Percentiles rank a stretch among this genome's conserved stretches.
Evolutionary conservation across 37 sponge, comb jelly and placozoan genomes (phyloP).

Genomic region (Lycopodina hypogea): DNA sequence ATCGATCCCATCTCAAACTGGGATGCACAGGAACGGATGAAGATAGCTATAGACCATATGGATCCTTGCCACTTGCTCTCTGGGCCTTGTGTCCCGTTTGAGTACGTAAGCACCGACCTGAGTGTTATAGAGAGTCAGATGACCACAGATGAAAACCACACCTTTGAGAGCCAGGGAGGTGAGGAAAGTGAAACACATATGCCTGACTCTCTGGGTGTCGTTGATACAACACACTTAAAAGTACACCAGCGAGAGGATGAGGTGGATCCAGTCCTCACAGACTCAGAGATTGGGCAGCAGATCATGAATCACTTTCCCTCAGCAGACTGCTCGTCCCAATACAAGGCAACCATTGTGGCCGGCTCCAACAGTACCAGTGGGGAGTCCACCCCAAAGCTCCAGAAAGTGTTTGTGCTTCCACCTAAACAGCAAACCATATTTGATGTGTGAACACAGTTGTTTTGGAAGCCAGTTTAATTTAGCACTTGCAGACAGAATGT

Average conservation of each 20-base stretch:
- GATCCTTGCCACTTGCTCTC: constrained; percentile 56
- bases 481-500: no score
- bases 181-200: constrained; percentile 21
- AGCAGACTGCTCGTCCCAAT: constrained; percentile 52
- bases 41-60: constrained; percentile 63
- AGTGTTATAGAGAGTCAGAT: constrained; percentile 43
- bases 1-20: constrained; percentile 76
- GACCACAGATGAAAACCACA: constrained; percentile 18
- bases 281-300: background rate
- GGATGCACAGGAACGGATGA: constrained; percentile 66
- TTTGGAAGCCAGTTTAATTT: no score
- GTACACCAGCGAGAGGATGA: constrained; percentile 21
- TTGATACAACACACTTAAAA: background rate
- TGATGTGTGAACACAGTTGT: constrained; percentile 15
- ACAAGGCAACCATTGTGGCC: constrained; percentile 23
- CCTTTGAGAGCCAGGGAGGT: constrained; percentile 31
- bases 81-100: constrained; percentile 38
- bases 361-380: constrained; percentile 8
- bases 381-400: constrained; percentile 25
- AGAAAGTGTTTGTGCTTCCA: background rate
- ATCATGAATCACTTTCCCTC: constrained; percentile 46
- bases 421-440: constrained; percentile 17
- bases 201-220: background rate
- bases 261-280: constrained; percentile 29
- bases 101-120: constrained; percentile 52